These are phyloP conservation scores for Tylochromis polylepis DNA, from an alignment of 2,113 vertebrate species.

Conservation along the genomic window DNA sequence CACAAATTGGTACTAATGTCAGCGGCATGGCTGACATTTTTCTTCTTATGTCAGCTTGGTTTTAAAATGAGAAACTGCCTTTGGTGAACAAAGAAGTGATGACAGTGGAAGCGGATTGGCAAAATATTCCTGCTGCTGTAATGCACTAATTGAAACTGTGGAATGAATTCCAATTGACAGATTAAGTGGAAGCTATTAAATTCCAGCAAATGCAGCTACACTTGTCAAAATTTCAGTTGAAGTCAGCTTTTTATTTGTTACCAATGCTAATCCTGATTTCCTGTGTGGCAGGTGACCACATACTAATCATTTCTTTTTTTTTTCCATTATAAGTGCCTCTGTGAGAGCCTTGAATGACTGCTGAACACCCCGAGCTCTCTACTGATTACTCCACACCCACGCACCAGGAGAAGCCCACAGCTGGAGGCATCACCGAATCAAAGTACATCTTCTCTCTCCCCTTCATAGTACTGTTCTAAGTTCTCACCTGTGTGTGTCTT, in stretches of 20 bases:
- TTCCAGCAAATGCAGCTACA: neutral
- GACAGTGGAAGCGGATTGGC: neutral
- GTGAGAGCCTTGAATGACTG: conserved; percentile 49
- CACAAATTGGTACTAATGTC: neutral
- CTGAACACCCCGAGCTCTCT: conserved; percentile 11
- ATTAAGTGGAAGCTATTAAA: neutral
- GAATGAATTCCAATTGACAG: neutral
- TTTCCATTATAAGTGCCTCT: conserved; percentile 57
- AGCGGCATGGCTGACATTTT: neutral
- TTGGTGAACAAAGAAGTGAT: neutral
- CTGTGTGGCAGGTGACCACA: neutral
- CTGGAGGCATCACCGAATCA: neutral
- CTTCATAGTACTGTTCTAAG: conserved; percentile 40
- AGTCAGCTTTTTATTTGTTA: neutral
- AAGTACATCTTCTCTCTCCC: neutral
- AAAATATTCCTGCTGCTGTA: neutral
- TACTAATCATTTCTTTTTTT: neutral
- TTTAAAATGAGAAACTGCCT: neutral
- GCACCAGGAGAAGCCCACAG: neutral
- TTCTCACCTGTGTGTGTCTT: conserved; percentile 63
- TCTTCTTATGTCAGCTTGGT: neutral
- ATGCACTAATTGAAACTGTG: neutral
- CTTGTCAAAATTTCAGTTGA: neutral
- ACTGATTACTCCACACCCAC: neutral
- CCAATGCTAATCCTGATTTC: neutral